Evolutionary conservation across 2,888 invertebrate genomes (phyloP), one percentile per base, ranked within the genome.

Genomic region (Nomada flava): DNA sequence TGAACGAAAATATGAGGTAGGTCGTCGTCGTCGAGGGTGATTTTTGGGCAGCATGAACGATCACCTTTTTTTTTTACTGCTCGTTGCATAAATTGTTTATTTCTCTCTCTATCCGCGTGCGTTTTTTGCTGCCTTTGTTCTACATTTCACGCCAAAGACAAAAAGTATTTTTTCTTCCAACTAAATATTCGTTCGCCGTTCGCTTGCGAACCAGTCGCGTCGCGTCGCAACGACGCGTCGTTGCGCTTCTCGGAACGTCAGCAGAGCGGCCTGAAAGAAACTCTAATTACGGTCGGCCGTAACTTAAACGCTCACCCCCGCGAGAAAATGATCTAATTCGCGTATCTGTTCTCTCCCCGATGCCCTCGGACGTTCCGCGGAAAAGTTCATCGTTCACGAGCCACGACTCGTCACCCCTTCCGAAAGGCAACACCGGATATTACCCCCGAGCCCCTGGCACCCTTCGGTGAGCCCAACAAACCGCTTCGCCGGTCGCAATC

Each of bases 401-500:
- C 71, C 69, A 65, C 15, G 57, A 82, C 47, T 62, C 64, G 73
- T 63, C 63, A 73, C 60, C 83, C 83, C 63, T 78, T 59, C 65
- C 68, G 59, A 76, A 67, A 76, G 76, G 55, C 29, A 29, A 55
- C 44, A 55, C 63, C 71, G 82, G 76, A 73, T 82, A 82, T 72
- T 70, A 65, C 65, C 55, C 52, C 60, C 65, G 50, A 53, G 71
- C 53, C 52, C 44, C 18, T 44, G n/a, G 67, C 53, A 65, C 50
- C 79, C 79, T 69, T 72, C 76, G 18, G 70, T 55, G 53, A 72
- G 55, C 26, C 67, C 75, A 60, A 75, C 74, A 72, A 72, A 76
- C 72, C 76, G 65, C 62, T 50, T 74, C 78, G 85, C 57, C 85
- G 72, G 74, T 62, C 60, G 76, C 74, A 74, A 80, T 86, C 74